Evolutionary conservation across 2,888 invertebrate genomes (phyloP), one percentile per base, ranked within the genome.

Genomic region (Cephus rjabovi): DNA sequence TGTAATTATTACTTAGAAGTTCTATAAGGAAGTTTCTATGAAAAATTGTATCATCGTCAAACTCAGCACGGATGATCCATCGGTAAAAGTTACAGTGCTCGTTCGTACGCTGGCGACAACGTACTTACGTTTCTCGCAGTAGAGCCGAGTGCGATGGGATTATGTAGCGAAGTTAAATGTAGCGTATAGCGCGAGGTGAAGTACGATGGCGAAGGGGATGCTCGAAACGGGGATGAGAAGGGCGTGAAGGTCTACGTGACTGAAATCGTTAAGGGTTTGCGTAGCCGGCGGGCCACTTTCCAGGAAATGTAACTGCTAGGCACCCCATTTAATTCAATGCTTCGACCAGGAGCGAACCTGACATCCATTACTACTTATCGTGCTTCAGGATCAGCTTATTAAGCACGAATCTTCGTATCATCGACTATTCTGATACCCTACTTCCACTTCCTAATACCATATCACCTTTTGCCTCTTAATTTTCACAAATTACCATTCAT

Each of bases 321-420:
- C 76, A 78, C 75, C 74, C 76, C 78, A 78, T 80, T 81, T 82
- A 81, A 82, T 82, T 82, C 81, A 81, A 80, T 82, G 80, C 81
- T 76, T 79, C 80, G 76, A 73, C 78, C 76, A 40, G 77, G 77
- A 77, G 74, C 74, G 74, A 74, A 74, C 74, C 74, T 74, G 37
- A 74, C 74, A 35, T 74, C 74, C 74, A 34, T 74, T 74, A 74
- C 74, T 12, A 31, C 74, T 71, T 74, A 74, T 74, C 74, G 34
- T 34, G 35, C 37, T 74, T 74, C 35, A 11, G 35, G 12, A 74
- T 74, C 74, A 23, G n/a, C 74, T 74, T 74, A 74, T 71, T 71
- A 71, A 71, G 71, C 31, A 11, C 70, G 12, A 31, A 12, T 71
- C 71, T 71, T 34, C 31, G 2, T 71, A 71, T 71, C 31, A 71